Conservation (phyloP, 2,113 vertebrate species). For the Otolemur garnettii region DNA sequence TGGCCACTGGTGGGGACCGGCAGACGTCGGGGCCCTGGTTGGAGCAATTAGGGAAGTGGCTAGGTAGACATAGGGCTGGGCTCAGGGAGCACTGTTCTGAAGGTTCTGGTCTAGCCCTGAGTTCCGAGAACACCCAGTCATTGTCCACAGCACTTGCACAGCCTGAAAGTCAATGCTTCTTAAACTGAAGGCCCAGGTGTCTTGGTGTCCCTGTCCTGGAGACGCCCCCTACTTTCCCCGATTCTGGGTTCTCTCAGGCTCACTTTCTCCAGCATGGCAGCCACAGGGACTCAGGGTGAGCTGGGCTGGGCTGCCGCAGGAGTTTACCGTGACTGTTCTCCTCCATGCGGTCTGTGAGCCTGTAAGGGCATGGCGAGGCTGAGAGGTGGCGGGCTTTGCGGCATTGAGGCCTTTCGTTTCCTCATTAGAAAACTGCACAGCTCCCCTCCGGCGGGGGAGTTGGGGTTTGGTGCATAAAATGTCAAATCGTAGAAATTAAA, state of each 20-base stretch:
- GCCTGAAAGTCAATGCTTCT: not conserved
- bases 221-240: not conserved
- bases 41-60: rapidly evolving
- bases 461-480: conserved; percentile 88
- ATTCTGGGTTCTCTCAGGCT: no score
- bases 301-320: not conserved
- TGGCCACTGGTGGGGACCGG: not conserved
- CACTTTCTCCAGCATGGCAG: not conserved
- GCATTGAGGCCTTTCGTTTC: conserved; percentile 9
- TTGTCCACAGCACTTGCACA: no score
- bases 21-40: not conserved
- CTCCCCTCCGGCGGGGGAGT: conserved; percentile 81
- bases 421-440: conserved; percentile 86
- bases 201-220: not conserved
- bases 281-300: rapidly evolving
- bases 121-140: not conserved
- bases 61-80: not conserved
- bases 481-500: conserved; percentile 95
- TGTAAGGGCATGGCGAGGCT: not conserved
- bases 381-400: not conserved
- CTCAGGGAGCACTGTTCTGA: rapidly evolving
- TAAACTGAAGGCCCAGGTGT: not conserved
- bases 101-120: not conserved
- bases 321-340: not conserved
- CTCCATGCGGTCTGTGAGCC: not conserved